Conservation (phyloP, 2,797 vertebrate genomes). For the Synaphobranchus kaupii region DNA sequence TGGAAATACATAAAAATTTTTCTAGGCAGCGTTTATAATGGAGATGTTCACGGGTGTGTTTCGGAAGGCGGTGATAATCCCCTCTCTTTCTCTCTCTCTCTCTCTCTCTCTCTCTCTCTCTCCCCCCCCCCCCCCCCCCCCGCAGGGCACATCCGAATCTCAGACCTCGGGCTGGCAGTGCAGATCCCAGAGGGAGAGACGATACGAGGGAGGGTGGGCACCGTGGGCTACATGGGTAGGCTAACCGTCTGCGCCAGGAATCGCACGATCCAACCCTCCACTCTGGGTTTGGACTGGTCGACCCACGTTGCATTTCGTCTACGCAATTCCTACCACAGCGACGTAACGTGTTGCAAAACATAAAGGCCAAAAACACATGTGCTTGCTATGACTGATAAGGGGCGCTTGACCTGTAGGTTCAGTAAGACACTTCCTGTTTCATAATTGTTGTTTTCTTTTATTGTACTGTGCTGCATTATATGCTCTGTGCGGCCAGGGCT, state of each 20-base stretch:
- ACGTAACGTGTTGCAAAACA: background rate
- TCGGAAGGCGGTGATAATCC: background rate
- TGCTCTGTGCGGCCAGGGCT: background rate
- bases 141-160: slow-evolving; percentile 89
- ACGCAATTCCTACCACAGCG: background rate
- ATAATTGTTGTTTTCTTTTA: background rate
- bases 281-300: background rate
- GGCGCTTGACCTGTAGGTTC: background rate
- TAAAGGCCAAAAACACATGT: background rate
- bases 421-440: background rate
- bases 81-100: background rate
- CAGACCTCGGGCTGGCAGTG: slow-evolving; percentile 87
- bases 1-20: background rate
- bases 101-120: too few relatives aligned
- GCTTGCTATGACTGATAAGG: background rate
- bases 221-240: slow-evolving; percentile 92
- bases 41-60: background rate
- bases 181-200: slow-evolving; percentile 86
- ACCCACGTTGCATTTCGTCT: background rate
- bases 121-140: slow-evolving; percentile 40
- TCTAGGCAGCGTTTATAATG: background rate
- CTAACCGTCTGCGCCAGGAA: background rate
- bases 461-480: background rate
- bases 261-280: background rate
- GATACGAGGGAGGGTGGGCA: slow-evolving; percentile 86